Base-by-base conservation (phyloP, 2,797 vertebrate genomes). In the Hemitrygon akajei region DNA sequence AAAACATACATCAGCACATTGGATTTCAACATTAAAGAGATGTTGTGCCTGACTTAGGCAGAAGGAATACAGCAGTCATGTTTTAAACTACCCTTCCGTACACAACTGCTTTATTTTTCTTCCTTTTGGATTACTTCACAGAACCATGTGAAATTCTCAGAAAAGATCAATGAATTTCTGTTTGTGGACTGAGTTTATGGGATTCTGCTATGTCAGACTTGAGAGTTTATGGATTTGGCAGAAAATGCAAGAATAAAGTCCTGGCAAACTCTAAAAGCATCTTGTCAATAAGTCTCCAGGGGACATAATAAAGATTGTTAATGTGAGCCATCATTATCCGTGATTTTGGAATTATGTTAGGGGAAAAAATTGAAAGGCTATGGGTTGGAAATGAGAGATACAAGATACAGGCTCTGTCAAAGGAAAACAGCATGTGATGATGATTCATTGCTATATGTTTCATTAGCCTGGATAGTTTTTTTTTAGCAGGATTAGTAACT, bases 201-300 rank as follows among this genome's bases (percentile, higher is more conserved):
- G 27, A 86, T 86, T 86, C 40, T 4, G 80, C 56, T 2, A 30
- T 6, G 56, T 63, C 5, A 27, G 56, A 63, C 71, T 92, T 10
- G 58, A 76, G n/a, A 60, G n/a, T 96, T 97, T 97, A 96, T 97
- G 96, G 96, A 96, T 97, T 96, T 95, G 95, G 94, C 94, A 91
- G 94, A 95, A 95, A 96, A 95, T 96, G 95, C 95, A 94, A 95
- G 94, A 95, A 95, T 71, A 73, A 95, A 94, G 93, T 94, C 95
- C 95, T 95, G 95, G 75, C 66, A 94, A 95, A 94, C 95, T 94
- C 91, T 94, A 93, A 94, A 94, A 30, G 95, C 94, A 93, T 75
- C 94, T 95, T 96, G 95, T 95, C 95, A 96, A 96, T 95, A 95
- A 94, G 95, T 47, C 76, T 40, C 77, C 22, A 7, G 76, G 20